Evolutionary conservation across 1,140 invertebrate species (phyloP), one percentile per base, ranked within the genome.

Genomic region (Batillaria attramentaria): DNA sequence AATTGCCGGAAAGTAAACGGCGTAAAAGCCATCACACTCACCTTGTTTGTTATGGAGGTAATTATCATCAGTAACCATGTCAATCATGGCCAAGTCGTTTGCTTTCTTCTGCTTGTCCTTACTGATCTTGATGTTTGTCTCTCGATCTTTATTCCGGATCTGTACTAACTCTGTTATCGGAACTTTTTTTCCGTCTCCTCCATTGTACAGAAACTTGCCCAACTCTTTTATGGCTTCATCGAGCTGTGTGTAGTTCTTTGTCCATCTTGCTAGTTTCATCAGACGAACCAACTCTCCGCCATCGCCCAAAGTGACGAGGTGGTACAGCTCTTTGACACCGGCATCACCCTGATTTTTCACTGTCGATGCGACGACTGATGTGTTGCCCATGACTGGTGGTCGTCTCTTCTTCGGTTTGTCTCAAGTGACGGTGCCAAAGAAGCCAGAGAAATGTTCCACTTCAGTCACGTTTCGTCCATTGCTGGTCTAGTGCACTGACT

Each of bases 161-260:
- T 97, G 91, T 13, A 99, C 96, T 2, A 99, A 88, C 87, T 97
- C 94, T 0, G 95, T 94, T 83, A 98, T 95, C 0, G 96, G 96
- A 85, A 99, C 94, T 90, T 96, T 95, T 74, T 95, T 94, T 0
- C 97, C 97, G 86, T 94, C 93, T 1, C 98, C 98, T 88, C 95
- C 95, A 87, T 99, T 98, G 90, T 99, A 99, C 13, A 99, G 90
- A 92, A 97, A 98, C 84, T 96, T 95, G 1, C 99, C 95, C 91
- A 97, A 96, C 6, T 95, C 96, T 90, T 96, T 94, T 41, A 91
- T 90, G 76, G 79, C 84, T 13, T 87, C 79, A 80, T 91, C 85
- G 62, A 87, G 41, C 78, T 89, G 81, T 42, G 74, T 83, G 65
- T 83, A 86, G 97, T 96, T 4, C 95, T 90, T 85, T 10, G 84